Conservation (phyloP, 2,113 vertebrate species). For the Menura novaehollandiae region DNA sequence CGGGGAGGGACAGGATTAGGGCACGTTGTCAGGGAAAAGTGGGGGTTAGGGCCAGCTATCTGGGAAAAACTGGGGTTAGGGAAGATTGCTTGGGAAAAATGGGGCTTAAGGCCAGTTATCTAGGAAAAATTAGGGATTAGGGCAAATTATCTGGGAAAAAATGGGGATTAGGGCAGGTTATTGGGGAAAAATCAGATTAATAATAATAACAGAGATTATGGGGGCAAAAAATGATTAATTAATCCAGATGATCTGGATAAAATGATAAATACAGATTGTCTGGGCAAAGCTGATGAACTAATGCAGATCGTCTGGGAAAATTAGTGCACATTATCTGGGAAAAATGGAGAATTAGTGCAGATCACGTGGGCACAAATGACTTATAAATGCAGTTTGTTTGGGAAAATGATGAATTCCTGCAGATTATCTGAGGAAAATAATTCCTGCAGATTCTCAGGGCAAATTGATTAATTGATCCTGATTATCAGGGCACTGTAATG, state of each 20-base stretch:
- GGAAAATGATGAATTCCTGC: background rate
- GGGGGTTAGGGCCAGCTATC: background rate
- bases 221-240: background rate
- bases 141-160: background rate
- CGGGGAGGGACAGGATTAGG: accelerated
- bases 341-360: background rate
- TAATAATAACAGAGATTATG: background rate
- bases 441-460: background rate
- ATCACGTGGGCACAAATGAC: background rate
- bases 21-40: accelerated
- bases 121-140: background rate
- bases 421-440: background rate
- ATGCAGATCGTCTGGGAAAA: background rate
- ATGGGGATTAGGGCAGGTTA: too few species aligned
- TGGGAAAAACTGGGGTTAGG: background rate
- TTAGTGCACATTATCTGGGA: background rate
- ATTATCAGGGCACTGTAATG: background rate
- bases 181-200: background rate
- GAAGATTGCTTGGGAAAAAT: accelerated
- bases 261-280: background rate
- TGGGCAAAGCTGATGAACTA: background rate
- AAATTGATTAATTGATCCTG: background rate
- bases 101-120: accelerated
- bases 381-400: background rate
- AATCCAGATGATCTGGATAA: background rate